Evolutionary conservation across 2,888 invertebrate species (phyloP).

Genomic region (Hydrotaea cyrtoneurina): DNA sequence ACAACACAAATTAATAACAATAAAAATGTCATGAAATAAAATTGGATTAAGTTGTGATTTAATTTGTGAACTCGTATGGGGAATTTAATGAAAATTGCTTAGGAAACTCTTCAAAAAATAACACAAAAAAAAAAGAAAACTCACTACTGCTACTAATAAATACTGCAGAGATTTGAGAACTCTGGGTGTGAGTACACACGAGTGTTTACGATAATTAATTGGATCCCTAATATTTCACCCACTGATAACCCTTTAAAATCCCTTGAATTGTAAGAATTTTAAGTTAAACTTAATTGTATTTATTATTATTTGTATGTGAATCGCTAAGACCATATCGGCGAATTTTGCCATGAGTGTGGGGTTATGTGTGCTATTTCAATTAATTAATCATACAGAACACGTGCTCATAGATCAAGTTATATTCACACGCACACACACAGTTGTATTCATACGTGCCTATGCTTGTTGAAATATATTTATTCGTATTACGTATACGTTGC

Average conservation of each 20-base stretch:
- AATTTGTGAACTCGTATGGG: too few species aligned
- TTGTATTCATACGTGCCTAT: neutral
- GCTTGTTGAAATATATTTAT: neutral
- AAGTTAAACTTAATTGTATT: conserved; percentile 24
- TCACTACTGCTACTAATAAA: too few species aligned
- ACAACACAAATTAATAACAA: neutral
- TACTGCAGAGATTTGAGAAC: too few species aligned
- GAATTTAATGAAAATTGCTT: neutral
- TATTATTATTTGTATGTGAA: conserved; percentile 10
- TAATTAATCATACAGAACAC: conserved; percentile 59
- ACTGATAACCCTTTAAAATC: neutral
- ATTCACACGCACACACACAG: neutral
- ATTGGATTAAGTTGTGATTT: neutral
- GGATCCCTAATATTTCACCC: neutral
- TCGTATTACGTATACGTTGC: conserved; percentile 8
- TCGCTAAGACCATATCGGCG: neutral
- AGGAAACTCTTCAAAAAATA: neutral
- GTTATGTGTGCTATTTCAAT: neutral
- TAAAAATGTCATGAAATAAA: neutral
- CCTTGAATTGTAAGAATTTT: conserved; percentile 12
- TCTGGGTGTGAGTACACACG: too few species aligned
- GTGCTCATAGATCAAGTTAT: conserved; percentile 38
- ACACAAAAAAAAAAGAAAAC: too few species aligned
- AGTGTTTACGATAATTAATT: neutral
- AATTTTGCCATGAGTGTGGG: neutral